These are phyloP conservation scores for Drosophila gaucha DNA, from an alignment of 2,888 invertebrate species.

Conservation along the genomic window DNA sequence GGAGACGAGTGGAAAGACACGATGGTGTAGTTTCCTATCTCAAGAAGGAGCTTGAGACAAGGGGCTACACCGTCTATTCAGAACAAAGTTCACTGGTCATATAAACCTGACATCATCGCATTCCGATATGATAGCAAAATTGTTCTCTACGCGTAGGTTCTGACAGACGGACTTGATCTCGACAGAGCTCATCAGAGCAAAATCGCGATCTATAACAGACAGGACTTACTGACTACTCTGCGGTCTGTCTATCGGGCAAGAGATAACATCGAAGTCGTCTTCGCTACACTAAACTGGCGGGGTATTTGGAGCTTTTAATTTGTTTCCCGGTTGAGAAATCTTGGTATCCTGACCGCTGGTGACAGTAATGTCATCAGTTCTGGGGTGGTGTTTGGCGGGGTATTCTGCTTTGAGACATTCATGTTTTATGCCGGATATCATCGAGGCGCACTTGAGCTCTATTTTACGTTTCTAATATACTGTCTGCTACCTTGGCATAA, in stretches of 20 bases:
- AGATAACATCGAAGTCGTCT: neutral
- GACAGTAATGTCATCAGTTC: neutral
- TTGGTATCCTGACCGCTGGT: neutral
- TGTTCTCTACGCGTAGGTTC: neutral
- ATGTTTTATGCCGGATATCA: neutral
- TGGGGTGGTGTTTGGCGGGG: neutral
- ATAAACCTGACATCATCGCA: neutral
- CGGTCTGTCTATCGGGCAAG: neutral
- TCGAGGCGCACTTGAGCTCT: too few species aligned
- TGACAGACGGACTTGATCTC: neutral
- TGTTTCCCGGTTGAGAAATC: neutral
- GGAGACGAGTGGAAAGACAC: neutral
- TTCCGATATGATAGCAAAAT: neutral
- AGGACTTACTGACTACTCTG: neutral
- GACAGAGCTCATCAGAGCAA: too few species aligned
- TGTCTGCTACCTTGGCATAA: neutral
- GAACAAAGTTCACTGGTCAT: too few species aligned
- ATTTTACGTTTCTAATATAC: neutral
- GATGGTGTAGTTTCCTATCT: neutral
- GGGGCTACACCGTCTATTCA: neutral
- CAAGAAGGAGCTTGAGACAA: neutral
- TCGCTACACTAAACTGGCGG: neutral
- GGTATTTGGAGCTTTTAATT: neutral
- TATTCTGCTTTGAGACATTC: neutral
- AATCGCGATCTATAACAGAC: too few species aligned